Base-by-base conservation (phyloP, 2,797 vertebrate species). In the Muraenolepis orangiensis region DNA sequence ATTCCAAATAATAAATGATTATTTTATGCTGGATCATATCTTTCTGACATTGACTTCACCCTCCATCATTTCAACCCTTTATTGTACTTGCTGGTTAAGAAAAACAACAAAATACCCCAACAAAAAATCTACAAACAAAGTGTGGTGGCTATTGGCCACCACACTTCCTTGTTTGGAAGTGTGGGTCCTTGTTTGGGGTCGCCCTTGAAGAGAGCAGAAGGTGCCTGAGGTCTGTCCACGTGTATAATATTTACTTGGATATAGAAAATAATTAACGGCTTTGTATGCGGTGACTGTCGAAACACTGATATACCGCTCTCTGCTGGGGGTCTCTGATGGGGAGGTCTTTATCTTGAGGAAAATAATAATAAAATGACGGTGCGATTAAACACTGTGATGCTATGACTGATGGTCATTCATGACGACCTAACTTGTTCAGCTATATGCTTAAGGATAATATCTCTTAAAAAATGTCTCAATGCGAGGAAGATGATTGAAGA, bases 221-320 rank as follows among this genome's bases (percentile, higher is more conserved):
- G 30, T 31, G 66, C 18, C 6, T 29, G 6, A 26, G 85, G 87
- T 83, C 71, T 72, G 32, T 76, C 69, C 69, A 83, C 78, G 84
- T 91, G 90, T 93, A 91, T 92, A 93, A 91, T 92, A 91, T 91
- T 89, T 90, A 90, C 88, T 87, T 88, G 89, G 85, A 90, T 91
- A 87, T 82, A 71, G 71, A 86, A 82, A 76, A 84, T 93, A 93
- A 93, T 93, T 92, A 93, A 93, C 92, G 86, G 85, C 79, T 69
- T 66, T 81, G 85, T 78, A 79, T 78, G 64, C 69, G 70, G 67
- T 77, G 85, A 91, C 89, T 86, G 89, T 91, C 84, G 69, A 79
- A 80, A 78, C 74, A 78, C 81, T 23, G 8, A 34, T 3, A 34
- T 80, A 82, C 23, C 57, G 61, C 30, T 83, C 81, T 38, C 81